Percentiles rank a stretch among this genome's conserved stretches.
Evolutionary conservation across 2,113 vertebrate genomes (phyloP).

Genomic region (Epinephelus cyanopodus): DNA sequence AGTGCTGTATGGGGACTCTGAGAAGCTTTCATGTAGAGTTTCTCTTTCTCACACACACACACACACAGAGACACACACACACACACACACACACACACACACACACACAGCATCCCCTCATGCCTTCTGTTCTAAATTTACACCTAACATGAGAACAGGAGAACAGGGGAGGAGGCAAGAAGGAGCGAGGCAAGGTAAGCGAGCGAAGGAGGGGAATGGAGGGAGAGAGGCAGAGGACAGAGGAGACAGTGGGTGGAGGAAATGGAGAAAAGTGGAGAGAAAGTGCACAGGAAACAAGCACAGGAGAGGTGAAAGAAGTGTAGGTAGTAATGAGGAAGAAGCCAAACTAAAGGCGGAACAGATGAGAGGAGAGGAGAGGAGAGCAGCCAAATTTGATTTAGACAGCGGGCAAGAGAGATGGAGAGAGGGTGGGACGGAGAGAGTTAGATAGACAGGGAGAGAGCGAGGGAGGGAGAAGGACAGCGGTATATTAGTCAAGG

Average conservation of each 20-base stretch:
- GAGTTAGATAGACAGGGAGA: slow-evolving; percentile 60
- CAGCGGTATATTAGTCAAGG: slow-evolving; percentile 82
- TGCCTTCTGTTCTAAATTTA: slow-evolving; percentile 84
- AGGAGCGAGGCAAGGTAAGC: slow-evolving; percentile 56
- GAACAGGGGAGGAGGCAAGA: slow-evolving; percentile 65
- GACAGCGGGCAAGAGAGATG: slow-evolving; percentile 40
- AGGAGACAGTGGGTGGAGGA: slow-evolving; percentile 33
- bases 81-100: slow-evolving; percentile 36
- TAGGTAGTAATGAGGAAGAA: slow-evolving; percentile 35
- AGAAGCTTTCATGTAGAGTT: slow-evolving; percentile 80
- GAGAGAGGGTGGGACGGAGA: slow-evolving; percentile 41
- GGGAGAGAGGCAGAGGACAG: slow-evolving; percentile 47
- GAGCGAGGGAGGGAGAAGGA: slow-evolving; percentile 70
- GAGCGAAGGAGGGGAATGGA: slow-evolving; percentile 43
- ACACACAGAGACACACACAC: slow-evolving; percentile 28
- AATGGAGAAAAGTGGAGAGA: neutral
- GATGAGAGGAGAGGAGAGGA: slow-evolving; percentile 22
- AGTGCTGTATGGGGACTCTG: slow-evolving; percentile 75
- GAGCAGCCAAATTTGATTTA: slow-evolving; percentile 72
- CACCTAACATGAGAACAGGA: slow-evolving; percentile 80
- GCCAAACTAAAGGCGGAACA: slow-evolving; percentile 33
- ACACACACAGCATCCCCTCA: slow-evolving; percentile 68
- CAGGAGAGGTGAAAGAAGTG: slow-evolving; percentile 21
- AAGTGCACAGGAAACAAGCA: slow-evolving; percentile 14
- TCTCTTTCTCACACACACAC: slow-evolving; percentile 46